phyloP scores from a whole-genome alignment of 2,797 vertebrate species.

The Chromis chromis region DNA sequence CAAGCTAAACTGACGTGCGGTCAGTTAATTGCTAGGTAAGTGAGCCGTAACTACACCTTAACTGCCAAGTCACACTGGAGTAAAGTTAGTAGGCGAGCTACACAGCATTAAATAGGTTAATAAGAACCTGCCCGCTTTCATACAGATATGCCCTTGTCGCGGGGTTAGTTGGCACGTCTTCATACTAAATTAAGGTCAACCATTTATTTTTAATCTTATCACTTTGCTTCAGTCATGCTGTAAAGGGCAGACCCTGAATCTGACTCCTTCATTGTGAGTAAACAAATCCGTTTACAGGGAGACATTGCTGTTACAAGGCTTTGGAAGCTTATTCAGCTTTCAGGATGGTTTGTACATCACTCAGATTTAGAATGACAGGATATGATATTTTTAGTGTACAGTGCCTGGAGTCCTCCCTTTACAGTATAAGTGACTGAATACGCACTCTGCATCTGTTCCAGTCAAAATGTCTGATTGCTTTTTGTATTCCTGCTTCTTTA shows the following conservation, averaged over 20 bases:
- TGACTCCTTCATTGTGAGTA: slow-evolving; percentile 13
- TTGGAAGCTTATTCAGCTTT: neutral
- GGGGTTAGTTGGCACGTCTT: neutral
- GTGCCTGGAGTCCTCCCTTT: neutral
- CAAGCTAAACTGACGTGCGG: neutral
- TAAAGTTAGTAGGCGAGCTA: neutral
- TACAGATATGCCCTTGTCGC: neutral
- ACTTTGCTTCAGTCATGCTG: slow-evolving; percentile 2
- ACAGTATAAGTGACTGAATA: neutral
- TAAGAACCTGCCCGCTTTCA: neutral
- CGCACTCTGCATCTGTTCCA: neutral
- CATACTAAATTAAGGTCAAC: neutral
- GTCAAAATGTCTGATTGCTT: neutral
- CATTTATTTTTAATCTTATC: neutral
- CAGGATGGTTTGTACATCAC: neutral
- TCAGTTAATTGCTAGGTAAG: neutral
- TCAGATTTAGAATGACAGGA: neutral
- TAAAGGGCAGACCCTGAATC: slow-evolving; percentile 23
- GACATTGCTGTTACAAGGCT: neutral
- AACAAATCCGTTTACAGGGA: slow-evolving; percentile 8
- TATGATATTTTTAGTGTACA: neutral
- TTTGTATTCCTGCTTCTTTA: slow-evolving; percentile 52
- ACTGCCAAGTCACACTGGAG: slow-evolving; percentile 42
- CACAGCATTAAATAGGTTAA: neutral
- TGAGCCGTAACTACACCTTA: neutral